Base-by-base conservation (phyloP, 2,888 invertebrate genomes). In the Ophion costatus region DNA sequence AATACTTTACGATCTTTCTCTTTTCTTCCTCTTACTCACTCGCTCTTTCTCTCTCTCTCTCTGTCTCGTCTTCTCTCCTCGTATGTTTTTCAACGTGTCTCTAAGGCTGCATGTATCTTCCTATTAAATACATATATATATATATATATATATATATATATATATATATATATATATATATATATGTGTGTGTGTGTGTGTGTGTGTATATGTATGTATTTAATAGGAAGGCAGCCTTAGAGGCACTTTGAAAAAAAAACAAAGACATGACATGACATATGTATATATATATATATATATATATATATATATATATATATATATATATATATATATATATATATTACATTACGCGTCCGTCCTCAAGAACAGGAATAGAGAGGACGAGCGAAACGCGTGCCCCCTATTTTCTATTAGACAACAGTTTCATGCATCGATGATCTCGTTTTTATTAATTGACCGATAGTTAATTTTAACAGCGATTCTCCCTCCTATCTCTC, bases 381-480 rank as follows among this genome's bases (percentile, higher is more conserved):
- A 80, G 67, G 29, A 57, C 9, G 56, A 77, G 22, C 38, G 22
- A 64, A 42, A 67, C 64, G 81, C 70, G 45, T 61, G 61, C 80
- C 56, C 69, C 77, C 78, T 69, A 70, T 81, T 84, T 81, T 78
- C 78, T 70, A 74, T 84, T 77, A 81, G 74, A 70, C 77, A 74
- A 73, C 63, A 73, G 77, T 78, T 84, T 78, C 84, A 81, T 78
- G 78, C 56, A 63, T 78, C 63, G 74, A 70, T 74, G 57, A 77
- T 74, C 81, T 69, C 79, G 71, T 84, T 66, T 80, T 78, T 74
- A 74, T 81, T 74, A 81, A 70, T 84, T 81, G 80, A 63, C 56
- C 57, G 73, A 63, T 64, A 69, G 69, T 84, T 84, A 61, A 80
- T 77, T 77, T 73, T 73, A 63, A 74, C 45, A 66, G 70, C 22